Conservation (phyloP, 2,888 invertebrate species). For the Lordiphosa andalusiaca region DNA sequence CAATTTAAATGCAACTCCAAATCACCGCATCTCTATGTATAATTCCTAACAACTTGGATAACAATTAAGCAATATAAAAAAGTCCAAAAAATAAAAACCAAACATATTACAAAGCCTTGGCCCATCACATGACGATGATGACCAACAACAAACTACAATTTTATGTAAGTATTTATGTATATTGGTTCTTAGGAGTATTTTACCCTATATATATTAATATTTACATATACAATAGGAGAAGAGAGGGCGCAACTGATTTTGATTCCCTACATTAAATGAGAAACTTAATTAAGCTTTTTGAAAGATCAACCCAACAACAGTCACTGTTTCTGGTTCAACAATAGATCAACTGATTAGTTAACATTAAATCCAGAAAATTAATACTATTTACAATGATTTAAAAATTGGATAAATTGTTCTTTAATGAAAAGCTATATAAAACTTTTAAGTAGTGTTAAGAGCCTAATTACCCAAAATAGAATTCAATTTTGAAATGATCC, state of each 20-base stretch:
- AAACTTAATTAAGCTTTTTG: too few relatives aligned
- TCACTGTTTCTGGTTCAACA: too few relatives aligned
- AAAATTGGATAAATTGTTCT: too few relatives aligned
- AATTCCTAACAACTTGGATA: conserved; percentile 53
- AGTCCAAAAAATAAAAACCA: conserved; percentile 32
- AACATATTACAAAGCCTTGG: conserved; percentile 26
- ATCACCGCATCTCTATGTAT: conserved; percentile 17
- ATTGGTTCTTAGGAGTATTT: conserved; percentile 24
- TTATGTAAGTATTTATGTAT: conserved; percentile 10
- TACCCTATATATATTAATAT: conserved; percentile 13
- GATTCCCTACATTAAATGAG: too few relatives aligned
- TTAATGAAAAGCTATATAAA: too few relatives aligned
- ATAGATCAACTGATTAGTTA: too few relatives aligned
- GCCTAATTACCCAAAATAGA: too few relatives aligned
- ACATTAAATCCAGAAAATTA: too few relatives aligned
- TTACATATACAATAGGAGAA: conserved; percentile 4
- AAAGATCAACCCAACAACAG: too few relatives aligned
- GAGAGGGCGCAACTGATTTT: background rate
- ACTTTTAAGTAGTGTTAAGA: too few relatives aligned
- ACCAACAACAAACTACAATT: conserved; percentile 15
- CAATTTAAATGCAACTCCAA: conserved; percentile 19
- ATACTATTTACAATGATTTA: too few relatives aligned
- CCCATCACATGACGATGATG: background rate
- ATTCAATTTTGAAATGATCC: too few relatives aligned
- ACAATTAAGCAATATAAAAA: conserved; percentile 64